These are phyloP conservation scores for Oncorhynchus kisutch DNA, from an alignment of 2,113 vertebrate species.

Conservation along the genomic window DNA sequence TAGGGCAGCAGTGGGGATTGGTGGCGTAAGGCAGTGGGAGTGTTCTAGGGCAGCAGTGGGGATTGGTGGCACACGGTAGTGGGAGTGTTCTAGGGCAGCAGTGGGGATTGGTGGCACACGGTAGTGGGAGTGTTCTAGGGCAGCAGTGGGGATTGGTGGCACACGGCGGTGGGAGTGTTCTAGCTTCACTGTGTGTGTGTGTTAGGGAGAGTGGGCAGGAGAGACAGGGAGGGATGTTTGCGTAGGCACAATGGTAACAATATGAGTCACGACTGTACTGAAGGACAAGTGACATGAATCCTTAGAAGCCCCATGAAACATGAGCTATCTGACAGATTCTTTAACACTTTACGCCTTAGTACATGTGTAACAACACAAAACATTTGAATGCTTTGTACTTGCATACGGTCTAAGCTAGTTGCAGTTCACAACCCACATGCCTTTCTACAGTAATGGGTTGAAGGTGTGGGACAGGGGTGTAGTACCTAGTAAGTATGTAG, in stretches of 20 bases:
- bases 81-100: constrained; percentile 19
- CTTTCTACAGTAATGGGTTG: not conserved
- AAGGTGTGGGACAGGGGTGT: not conserved
- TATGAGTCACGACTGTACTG: constrained; percentile 57
- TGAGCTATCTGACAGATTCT: not conserved
- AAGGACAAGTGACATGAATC: constrained; percentile 54
- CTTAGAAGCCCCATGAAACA: not conserved
- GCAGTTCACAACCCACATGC: no score
- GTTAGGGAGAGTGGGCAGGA: not conserved
- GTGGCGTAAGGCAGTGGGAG: constrained; percentile 30
- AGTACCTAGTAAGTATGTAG: no score
- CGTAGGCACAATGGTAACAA: constrained; percentile 54
- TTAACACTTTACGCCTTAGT: not conserved
- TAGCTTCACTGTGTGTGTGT: constrained; percentile 13
- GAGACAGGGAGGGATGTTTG: constrained; percentile 15
- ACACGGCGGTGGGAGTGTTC: constrained; percentile 34
- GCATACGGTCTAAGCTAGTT: not conserved
- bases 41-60: constrained; percentile 1
- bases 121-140: constrained; percentile 27
- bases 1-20: not conserved
- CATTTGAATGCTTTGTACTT: not conserved
- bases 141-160: no score
- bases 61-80: constrained; percentile 18
- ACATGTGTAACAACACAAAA: not conserved
- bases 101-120: constrained; percentile 7